Evolutionary conservation across 2,888 invertebrate species (phyloP).

Genomic region (Metopia argyrocephala): DNA sequence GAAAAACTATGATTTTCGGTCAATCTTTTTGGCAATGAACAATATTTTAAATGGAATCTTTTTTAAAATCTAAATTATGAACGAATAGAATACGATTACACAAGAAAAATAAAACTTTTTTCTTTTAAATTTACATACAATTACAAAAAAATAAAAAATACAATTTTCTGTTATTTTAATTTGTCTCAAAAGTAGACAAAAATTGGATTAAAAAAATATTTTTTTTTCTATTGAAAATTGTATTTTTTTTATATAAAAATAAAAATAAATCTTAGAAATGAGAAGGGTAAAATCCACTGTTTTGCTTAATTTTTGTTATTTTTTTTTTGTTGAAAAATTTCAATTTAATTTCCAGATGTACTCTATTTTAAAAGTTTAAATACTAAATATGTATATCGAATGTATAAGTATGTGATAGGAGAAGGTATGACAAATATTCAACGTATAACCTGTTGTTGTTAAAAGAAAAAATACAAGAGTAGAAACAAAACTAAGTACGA

Average conservation of each 20-base stretch:
- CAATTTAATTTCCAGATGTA: conserved; percentile 36
- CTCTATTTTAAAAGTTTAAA: conserved; percentile 45
- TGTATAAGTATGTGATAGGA: no score
- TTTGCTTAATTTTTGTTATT: conserved; percentile 73
- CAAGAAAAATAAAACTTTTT: neutral
- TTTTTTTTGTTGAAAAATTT: conserved; percentile 1
- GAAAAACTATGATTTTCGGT: neutral
- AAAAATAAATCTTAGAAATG: conserved; percentile 59
- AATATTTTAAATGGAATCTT: neutral
- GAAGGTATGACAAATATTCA: neutral
- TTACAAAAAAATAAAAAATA: conserved; percentile 26
- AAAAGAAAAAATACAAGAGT: no score
- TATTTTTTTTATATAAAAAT: conserved; percentile 33
- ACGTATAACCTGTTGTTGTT: neutral
- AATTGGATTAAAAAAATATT: neutral
- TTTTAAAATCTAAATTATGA: neutral
- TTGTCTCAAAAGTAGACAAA: neutral
- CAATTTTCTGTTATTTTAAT: conserved; percentile 25
- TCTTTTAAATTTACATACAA: neutral
- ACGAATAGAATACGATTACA: conserved; percentile 10
- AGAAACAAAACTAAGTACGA: conserved; percentile 11
- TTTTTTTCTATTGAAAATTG: conserved; percentile 12
- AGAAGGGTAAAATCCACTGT: conserved; percentile 79
- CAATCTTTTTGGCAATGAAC: neutral
- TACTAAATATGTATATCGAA: conserved; percentile 27